Evolutionary conservation across 2,797 vertebrate genomes (phyloP).

Genomic region (Sus cebifrons): DNA sequence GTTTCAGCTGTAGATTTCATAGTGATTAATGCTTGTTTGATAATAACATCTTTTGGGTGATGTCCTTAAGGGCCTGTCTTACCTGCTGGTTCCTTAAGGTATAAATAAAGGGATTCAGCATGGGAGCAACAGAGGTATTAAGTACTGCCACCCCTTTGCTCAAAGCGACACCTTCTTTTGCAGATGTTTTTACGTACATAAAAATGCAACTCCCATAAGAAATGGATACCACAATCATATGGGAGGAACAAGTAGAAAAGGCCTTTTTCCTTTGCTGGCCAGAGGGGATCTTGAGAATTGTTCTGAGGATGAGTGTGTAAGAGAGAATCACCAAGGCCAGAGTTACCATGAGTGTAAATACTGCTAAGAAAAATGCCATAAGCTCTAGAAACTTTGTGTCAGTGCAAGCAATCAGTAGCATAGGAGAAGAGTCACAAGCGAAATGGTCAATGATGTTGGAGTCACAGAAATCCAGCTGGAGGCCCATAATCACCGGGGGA

Average conservation of each 20-base stretch:
- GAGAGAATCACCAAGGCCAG: conserved; percentile 66
- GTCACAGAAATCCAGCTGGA: conserved; percentile 65
- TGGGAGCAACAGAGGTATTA: conserved; percentile 62
- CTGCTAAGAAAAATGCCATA: conserved; percentile 50
- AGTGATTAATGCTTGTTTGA: background rate
- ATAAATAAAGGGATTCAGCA: conserved; percentile 75
- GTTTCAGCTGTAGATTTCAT: conserved; percentile 4
- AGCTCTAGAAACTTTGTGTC: conserved; percentile 39
- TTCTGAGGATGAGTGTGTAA: conserved; percentile 62
- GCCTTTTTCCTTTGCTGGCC: conserved; percentile 45
- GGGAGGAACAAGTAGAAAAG: conserved; percentile 59
- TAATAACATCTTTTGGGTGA: background rate
- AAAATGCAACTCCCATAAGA: conserved; percentile 67
- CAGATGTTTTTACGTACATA: conserved; percentile 63
- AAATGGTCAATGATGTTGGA: conserved; percentile 44
- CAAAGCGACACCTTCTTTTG: conserved; percentile 24
- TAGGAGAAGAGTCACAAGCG: conserved; percentile 47
- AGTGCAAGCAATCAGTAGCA: conserved; percentile 59
- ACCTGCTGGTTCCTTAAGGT: conserved; percentile 70
- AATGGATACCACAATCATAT: conserved; percentile 62
- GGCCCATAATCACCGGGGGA: conserved; percentile 49
- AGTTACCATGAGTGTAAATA: conserved; percentile 72
- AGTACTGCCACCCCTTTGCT: conserved; percentile 68
- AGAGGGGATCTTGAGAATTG: conserved; percentile 55
- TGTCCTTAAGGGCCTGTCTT: conserved; percentile 56